Base-by-base conservation (phyloP, 2,888 invertebrate genomes). In the Rhingia campestris region DNA sequence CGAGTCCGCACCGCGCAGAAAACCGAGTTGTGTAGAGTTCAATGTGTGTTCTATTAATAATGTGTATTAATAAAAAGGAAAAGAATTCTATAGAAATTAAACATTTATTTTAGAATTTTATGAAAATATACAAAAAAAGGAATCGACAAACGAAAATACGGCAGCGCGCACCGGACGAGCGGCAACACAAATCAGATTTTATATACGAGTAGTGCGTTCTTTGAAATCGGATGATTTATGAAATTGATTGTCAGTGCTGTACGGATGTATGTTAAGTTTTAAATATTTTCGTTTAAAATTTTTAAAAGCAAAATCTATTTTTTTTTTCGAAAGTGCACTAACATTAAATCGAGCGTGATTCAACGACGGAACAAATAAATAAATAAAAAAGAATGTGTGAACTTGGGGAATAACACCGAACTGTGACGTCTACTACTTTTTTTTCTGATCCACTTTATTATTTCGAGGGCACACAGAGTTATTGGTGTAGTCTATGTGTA, bases 151-250 rank as follows among this genome's bases (percentile, higher is more conserved):
- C 73, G 45, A 12, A 30, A 33, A 32, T n/a, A 49, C 35, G 53
- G n/a, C n/a, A 58, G 37, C 49, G 53, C 6, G 6, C n/a, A 35
- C 49, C 58, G 39, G 63, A 33, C 70, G 54, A 58, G 58, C 64
- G 64, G 51, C 69, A 49, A 43, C 53, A 30, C 45, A 76, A 30
- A 70, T 58, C 30, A 43, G 33, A 58, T 54, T 37, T n/a, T 33
- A 61, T 39, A 54, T 30, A 1, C 47, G 54, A 86, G 45, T 70
- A 74, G 84, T 64, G 58, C 80, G 73, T 86, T 87, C 81, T 76
- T 81, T 86, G 79, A 61, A 84, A 86, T 77, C 81, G 79, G 69
- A 86, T 87, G 86, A 85, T 88, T 86, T 86, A 86, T 86, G 72
- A 85, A 81, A 70, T 85, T 64, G 76, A 76, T 81, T 73, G 76